Conservation (phyloP, 2,888 invertebrate species). For the Cerceris rybyensis region DNA sequence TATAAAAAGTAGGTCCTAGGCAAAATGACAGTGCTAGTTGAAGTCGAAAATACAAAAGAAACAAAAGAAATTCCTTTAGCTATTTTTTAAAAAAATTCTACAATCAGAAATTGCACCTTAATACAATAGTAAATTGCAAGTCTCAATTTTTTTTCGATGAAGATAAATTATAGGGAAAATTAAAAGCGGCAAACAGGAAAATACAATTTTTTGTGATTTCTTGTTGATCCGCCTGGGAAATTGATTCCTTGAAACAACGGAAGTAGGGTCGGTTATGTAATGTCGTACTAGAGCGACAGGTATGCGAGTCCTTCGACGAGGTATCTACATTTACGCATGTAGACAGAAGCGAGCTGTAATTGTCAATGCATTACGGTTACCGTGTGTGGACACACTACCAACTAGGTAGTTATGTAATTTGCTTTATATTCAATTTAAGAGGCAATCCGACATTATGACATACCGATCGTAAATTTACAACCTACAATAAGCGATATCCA, state of each 20-base stretch:
- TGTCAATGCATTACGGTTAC: slow-evolving; percentile 17
- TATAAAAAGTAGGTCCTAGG: no score
- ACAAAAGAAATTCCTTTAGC: no score
- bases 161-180: background rate
- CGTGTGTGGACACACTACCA: slow-evolving; percentile 14
- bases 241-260: slow-evolving; percentile 54
- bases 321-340: slow-evolving; percentile 16
- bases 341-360: slow-evolving; percentile 11
- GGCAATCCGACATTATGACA: slow-evolving; percentile 38
- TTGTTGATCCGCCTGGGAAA: background rate
- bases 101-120: no score
- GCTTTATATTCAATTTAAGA: slow-evolving; percentile 55
- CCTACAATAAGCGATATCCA: slow-evolving; percentile 3
- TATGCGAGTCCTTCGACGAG: slow-evolving; percentile 42
- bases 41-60: no score
- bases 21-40: no score
- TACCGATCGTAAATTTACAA: slow-evolving; percentile 34
- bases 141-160: no score
- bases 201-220: background rate
- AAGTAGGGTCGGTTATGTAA: slow-evolving; percentile 50
- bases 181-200: background rate
- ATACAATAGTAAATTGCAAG: no score
- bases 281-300: slow-evolving; percentile 39
- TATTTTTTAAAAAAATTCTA: no score
- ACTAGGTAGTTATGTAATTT: slow-evolving; percentile 55